These are phyloP conservation scores for Drosophila vallismaia DNA, from an alignment of 2,888 invertebrate species.

Conservation along the genomic window DNA sequence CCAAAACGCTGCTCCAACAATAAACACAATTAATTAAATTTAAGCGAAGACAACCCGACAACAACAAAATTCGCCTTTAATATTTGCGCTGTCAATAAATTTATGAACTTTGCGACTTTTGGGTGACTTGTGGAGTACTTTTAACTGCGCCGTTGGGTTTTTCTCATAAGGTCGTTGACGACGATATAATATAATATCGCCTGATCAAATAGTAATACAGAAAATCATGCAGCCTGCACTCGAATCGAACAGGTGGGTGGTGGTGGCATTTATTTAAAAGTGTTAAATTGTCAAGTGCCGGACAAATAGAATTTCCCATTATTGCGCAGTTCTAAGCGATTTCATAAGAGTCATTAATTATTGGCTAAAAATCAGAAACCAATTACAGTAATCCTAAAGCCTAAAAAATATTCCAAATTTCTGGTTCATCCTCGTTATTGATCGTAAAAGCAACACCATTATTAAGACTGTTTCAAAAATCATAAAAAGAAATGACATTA, in stretches of 20 bases:
- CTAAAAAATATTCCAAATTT: constrained; percentile 9
- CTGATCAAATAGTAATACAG: constrained; percentile 44
- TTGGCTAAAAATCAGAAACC: neutral
- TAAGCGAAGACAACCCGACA: constrained; percentile 37
- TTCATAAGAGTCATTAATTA: constrained; percentile 29
- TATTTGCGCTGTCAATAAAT: constrained; percentile 73
- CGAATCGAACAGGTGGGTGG: constrained; percentile 16
- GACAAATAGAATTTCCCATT: constrained; percentile 39
- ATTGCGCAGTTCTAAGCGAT: constrained; percentile 39
- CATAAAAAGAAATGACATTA: constrained; percentile 3
- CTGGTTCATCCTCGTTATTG: constrained; percentile 1
- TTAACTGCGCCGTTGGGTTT: constrained; percentile 63
- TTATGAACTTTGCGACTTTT: constrained; percentile 62
- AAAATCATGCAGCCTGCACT: constrained; percentile 9
- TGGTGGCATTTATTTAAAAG: constrained; percentile 27
- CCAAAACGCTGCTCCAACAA: constrained; percentile 51
- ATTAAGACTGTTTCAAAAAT: constrained; percentile 8
- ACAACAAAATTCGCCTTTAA: constrained; percentile 40
- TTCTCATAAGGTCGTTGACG: constrained; percentile 54
- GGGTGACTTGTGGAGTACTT: constrained; percentile 53
- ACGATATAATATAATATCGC: constrained; percentile 18
- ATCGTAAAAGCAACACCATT: constrained; percentile 2
- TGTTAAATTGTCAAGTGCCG: constrained; percentile 23
- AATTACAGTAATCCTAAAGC: constrained; percentile 11
- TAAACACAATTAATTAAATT: constrained; percentile 72